These are phyloP conservation scores for Rhipidura dahli DNA, from an alignment of 2,113 vertebrate genomes.

Conservation along the genomic window DNA sequence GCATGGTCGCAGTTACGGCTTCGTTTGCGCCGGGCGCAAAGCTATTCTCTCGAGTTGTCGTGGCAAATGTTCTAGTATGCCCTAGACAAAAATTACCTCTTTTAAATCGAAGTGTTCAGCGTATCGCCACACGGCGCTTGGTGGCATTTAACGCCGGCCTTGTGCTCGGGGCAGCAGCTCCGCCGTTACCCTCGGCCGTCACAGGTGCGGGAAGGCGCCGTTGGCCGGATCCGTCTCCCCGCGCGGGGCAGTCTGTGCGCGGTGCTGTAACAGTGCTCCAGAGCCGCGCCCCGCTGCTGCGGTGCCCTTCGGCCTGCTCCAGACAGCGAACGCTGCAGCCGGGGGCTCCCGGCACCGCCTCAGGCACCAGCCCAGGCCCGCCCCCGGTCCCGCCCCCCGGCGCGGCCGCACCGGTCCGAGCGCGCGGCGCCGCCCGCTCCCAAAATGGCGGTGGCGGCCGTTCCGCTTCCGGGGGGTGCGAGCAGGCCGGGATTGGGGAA, in stretches of 20 bases:
- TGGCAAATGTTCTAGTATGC: no score
- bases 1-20: rapidly evolving
- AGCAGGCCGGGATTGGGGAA: constrained; percentile 56
- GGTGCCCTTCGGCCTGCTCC: no score
- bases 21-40: rapidly evolving
- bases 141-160: no score
- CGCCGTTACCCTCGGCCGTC: neutral
- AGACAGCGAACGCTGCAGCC: rapidly evolving
- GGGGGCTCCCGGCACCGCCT: rapidly evolving
- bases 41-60: neutral
- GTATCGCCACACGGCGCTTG: rapidly evolving
- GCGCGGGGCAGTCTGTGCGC: neutral
- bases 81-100: neutral
- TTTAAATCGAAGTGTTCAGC: neutral
- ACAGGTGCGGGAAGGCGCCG: neutral
- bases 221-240: neutral
- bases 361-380: rapidly evolving
- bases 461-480: constrained; percentile 72
- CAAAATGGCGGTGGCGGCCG: constrained; percentile 26
- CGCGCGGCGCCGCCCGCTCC: neutral
- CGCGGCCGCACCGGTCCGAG: neutral
- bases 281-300: no score
- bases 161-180: neutral
- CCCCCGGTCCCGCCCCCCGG: no score
- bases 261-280: neutral